These are phyloP conservation scores for Lampris megalopsis DNA, from an alignment of 2,113 vertebrate genomes.

Conservation along the genomic window DNA sequence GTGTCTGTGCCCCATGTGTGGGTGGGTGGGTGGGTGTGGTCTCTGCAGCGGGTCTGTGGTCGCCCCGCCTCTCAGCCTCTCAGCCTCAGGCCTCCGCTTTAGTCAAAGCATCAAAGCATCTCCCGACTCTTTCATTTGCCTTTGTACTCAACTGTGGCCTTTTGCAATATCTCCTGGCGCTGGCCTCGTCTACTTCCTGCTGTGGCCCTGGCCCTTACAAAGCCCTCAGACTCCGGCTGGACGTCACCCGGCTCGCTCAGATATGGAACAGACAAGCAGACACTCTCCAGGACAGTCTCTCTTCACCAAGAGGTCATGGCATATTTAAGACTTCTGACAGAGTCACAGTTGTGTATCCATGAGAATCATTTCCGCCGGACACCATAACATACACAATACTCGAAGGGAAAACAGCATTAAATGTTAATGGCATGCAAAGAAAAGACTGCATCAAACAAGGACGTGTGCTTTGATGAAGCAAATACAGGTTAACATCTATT, in stretches of 20 bases:
- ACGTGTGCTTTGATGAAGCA: too few species aligned
- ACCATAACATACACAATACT: too few species aligned
- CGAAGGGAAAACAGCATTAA: too few species aligned
- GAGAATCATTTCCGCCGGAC: too few species aligned
- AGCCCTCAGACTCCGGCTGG: slow-evolving; percentile 11
- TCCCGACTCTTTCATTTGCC: slow-evolving; percentile 54
- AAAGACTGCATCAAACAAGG: too few species aligned
- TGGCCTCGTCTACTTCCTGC: slow-evolving; percentile 25
- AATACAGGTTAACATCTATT: too few species aligned
- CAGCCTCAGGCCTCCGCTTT: slow-evolving; percentile 28
- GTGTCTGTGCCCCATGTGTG: slow-evolving; percentile 9
- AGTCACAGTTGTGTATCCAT: too few species aligned
- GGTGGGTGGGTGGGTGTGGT: slow-evolving; percentile 14
- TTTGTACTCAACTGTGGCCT: slow-evolving; percentile 55
- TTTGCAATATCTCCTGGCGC: slow-evolving; percentile 41
- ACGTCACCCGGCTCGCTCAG: slow-evolving; percentile 10
- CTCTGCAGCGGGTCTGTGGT: neutral
- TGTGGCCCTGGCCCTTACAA: slow-evolving; percentile 40
- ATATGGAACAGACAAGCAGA: neutral
- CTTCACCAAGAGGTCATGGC: neutral
- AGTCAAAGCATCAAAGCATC: slow-evolving; percentile 52
- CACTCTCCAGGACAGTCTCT: neutral
- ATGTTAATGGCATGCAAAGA: too few species aligned
- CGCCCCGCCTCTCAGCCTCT: slow-evolving; percentile 1
- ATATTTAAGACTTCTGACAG: neutral